Evolutionary conservation across 2,113 vertebrate genomes (phyloP).

Genomic region (Lepus americanus): DNA sequence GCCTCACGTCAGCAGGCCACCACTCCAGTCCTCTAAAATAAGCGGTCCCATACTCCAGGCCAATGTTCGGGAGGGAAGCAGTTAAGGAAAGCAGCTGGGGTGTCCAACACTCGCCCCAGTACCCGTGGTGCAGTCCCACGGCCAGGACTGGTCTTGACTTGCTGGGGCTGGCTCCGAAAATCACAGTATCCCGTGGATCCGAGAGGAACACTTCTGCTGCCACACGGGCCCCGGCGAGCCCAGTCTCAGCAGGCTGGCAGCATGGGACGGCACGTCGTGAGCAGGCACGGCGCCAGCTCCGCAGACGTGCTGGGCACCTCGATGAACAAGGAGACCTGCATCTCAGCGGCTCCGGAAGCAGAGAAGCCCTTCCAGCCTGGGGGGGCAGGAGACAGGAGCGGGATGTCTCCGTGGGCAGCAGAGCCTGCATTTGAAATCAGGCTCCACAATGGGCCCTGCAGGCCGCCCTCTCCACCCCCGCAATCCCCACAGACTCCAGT

Average conservation of each 20-base stretch:
- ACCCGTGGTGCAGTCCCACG: not conserved
- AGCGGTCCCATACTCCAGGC: not conserved
- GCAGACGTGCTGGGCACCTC: constrained; percentile 34
- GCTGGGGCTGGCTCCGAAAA: not conserved
- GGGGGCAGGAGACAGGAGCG: not conserved
- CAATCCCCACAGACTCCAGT: too few relatives aligned
- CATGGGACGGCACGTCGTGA: constrained; percentile 40
- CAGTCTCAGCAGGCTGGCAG: constrained; percentile 61
- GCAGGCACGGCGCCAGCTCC: constrained; percentile 48
- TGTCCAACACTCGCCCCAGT: too few relatives aligned
- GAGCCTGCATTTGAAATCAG: constrained; percentile 65
- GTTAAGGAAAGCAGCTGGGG: not conserved
- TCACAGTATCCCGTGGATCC: not conserved
- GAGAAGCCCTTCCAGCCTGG: not conserved
- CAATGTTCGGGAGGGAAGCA: not conserved
- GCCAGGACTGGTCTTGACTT: not conserved
- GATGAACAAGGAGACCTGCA: constrained; percentile 24
- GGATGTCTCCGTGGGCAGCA: not conserved
- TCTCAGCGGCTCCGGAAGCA: constrained; percentile 51
- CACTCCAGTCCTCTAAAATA: not conserved
- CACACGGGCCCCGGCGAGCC: constrained; percentile 4
- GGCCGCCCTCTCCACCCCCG: not conserved
- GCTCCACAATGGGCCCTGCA: not conserved
- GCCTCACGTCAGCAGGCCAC: not conserved
- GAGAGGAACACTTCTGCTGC: constrained; percentile 8